Conservation (phyloP, 2,888 invertebrate species). For the Dexiosoma caninum region DNA sequence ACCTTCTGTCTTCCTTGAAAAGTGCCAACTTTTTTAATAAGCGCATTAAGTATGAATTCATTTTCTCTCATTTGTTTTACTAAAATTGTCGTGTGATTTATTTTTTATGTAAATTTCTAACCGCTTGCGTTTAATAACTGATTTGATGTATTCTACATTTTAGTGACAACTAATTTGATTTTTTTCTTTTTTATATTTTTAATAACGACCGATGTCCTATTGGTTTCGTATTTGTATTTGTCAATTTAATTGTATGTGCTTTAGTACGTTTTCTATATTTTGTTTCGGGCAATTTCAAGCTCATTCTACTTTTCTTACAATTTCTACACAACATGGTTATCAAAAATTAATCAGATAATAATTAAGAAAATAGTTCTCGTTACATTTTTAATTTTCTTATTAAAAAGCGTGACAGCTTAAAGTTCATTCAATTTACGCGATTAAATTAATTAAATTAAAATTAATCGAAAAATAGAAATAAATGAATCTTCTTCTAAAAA, state of each 20-base stretch:
- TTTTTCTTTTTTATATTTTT: neutral
- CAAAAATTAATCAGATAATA: neutral
- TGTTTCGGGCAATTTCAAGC: neutral
- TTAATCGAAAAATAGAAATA: too few species aligned
- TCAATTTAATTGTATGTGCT: neutral
- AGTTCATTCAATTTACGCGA: too few species aligned
- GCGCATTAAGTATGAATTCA: slow-evolving; percentile 34
- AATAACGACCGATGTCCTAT: slow-evolving; percentile 15
- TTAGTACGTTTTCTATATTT: slow-evolving; percentile 1
- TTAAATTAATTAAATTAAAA: neutral
- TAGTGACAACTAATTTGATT: slow-evolving; percentile 28
- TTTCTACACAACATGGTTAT: neutral
- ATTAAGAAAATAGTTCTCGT: neutral
- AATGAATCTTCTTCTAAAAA: too few species aligned
- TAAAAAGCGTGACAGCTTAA: neutral
- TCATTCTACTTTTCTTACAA: neutral
- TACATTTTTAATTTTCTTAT: neutral
- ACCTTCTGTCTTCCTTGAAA: slow-evolving; percentile 38
- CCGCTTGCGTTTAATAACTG: slow-evolving; percentile 7
- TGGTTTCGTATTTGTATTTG: neutral
- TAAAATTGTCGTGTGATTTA: neutral
- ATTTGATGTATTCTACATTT: slow-evolving; percentile 24
- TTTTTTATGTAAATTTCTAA: neutral
- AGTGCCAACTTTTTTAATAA: slow-evolving; percentile 33
- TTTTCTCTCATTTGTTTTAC: neutral